These are phyloP conservation scores for Naja naja DNA, from an alignment of 2,113 vertebrate genomes.

Conservation along the genomic window DNA sequence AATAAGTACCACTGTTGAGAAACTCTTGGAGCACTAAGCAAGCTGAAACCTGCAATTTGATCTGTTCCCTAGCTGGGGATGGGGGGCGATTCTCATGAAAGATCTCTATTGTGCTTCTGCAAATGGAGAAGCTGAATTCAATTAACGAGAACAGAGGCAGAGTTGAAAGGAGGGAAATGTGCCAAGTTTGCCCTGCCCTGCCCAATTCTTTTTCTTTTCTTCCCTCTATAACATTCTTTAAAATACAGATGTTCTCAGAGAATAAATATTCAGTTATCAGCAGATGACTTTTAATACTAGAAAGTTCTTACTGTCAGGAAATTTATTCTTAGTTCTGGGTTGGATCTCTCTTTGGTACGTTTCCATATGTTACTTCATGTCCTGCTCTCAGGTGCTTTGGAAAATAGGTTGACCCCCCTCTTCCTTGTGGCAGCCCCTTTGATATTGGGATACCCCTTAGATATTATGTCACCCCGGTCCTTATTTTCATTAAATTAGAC, in stretches of 20 bases:
- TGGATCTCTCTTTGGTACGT: neutral
- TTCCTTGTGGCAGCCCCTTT: neutral
- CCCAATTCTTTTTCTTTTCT: neutral
- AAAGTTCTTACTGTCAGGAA: neutral
- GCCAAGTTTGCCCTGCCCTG: neutral
- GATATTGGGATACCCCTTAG: neutral
- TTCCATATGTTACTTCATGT: neutral
- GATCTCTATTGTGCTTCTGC: constrained; percentile 62
- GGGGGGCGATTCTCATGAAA: constrained; percentile 52
- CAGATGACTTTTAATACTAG: neutral
- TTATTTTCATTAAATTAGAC: neutral
- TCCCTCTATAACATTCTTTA: neutral
- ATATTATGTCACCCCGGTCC: neutral
- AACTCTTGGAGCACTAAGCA: constrained; percentile 57
- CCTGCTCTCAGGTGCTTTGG: neutral
- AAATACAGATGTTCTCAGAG: neutral
- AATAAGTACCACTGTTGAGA: constrained; percentile 44
- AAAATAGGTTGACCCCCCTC: neutral
- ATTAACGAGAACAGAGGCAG: constrained; percentile 49
- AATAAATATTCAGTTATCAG: neutral
- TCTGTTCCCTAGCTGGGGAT: constrained; percentile 33
- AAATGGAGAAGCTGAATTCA: constrained; percentile 61
- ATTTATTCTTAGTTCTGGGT: neutral
- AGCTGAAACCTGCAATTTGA: constrained; percentile 52
- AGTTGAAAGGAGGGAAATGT: constrained; percentile 5